Conservation (phyloP, 2,888 invertebrate genomes). For the Andrena trimmerana region DNA sequence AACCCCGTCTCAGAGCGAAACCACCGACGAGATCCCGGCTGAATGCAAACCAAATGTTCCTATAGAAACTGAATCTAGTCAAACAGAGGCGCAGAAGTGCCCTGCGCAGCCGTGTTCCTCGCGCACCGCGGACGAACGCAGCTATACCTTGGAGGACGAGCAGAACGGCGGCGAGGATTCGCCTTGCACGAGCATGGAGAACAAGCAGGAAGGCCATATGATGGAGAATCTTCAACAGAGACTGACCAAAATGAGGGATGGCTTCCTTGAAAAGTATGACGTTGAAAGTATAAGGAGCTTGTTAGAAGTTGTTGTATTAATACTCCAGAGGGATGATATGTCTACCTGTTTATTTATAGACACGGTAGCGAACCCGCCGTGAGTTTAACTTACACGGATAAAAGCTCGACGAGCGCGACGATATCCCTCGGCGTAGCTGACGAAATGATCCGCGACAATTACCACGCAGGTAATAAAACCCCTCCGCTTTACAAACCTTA, state of each 20-base stretch:
- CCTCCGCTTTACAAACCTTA: neutral
- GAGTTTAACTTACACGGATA: constrained; percentile 88
- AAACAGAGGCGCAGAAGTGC: constrained; percentile 73
- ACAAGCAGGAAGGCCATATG: constrained; percentile 77
- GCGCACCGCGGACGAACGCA: constrained; percentile 61
- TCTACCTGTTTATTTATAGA: constrained; percentile 75
- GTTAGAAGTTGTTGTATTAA: neutral
- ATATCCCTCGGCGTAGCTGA: constrained; percentile 86
- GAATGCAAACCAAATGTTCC: constrained; percentile 69
- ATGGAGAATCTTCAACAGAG: constrained; percentile 85
- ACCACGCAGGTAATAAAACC: constrained; percentile 78
- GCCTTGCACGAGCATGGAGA: constrained; percentile 66
- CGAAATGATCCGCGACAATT: constrained; percentile 82
- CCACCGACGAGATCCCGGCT: constrained; percentile 16
- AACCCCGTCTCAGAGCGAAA: constrained; percentile 15
- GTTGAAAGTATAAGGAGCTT: neutral
- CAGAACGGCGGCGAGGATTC: constrained; percentile 63
- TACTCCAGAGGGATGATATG: neutral
- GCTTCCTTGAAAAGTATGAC: constrained; percentile 86
- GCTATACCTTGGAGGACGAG: constrained; percentile 58
- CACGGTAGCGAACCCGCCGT: constrained; percentile 88
- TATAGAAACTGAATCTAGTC: constrained; percentile 82
- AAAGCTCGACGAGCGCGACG: constrained; percentile 88
- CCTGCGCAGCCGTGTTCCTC: constrained; percentile 76
- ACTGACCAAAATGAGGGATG: constrained; percentile 86